A percentile compares a stretch with the other conserved stretches of the same genome.
These are phyloP conservation scores for Malacosoma neustria DNA, from an alignment of 2,888 invertebrate species.

Conservation along the genomic window DNA sequence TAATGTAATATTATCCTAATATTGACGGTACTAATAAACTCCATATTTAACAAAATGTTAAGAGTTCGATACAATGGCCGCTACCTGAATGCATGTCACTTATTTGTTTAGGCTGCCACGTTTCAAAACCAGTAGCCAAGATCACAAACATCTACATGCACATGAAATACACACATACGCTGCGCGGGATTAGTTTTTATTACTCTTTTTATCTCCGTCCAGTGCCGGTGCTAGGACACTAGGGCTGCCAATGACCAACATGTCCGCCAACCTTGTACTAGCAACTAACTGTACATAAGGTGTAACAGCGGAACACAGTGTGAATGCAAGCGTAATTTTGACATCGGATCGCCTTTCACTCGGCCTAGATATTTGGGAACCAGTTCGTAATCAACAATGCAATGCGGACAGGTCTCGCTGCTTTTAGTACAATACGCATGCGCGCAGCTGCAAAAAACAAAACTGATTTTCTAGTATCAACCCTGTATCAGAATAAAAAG, in stretches of 20 bases:
- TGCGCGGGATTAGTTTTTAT: conserved; percentile 55
- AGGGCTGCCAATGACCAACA: conserved; percentile 34
- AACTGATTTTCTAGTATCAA: conserved; percentile 23
- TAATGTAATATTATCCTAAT: conserved; percentile 12
- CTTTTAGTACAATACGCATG: conserved; percentile 33
- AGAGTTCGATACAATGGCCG: conserved; percentile 46
- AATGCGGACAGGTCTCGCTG: conserved; percentile 25
- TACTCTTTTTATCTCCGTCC: conserved; percentile 56
- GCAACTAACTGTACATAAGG: neutral
- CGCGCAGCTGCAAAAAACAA: conserved; percentile 30
- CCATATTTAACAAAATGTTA: conserved; percentile 64
- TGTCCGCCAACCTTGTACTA: conserved; percentile 3
- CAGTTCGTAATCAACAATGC: conserved; percentile 62
- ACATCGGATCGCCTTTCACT: conserved; percentile 68
- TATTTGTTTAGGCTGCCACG: conserved; percentile 68
- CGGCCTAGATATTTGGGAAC: conserved; percentile 71
- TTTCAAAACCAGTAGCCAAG: conserved; percentile 69
- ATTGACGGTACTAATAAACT: conserved; percentile 36
- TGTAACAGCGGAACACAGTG: neutral
- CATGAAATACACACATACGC: conserved; percentile 34
- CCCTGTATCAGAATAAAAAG: conserved; percentile 56
- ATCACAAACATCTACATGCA: conserved; percentile 45
- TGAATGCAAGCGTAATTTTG: conserved; percentile 24
- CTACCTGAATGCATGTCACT: conserved; percentile 64
- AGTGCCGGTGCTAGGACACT: conserved; percentile 52